Evolutionary conservation across 2,888 invertebrate genomes (phyloP), one percentile per base, ranked within the genome.

Genomic region (Stomorhina lunata): DNA sequence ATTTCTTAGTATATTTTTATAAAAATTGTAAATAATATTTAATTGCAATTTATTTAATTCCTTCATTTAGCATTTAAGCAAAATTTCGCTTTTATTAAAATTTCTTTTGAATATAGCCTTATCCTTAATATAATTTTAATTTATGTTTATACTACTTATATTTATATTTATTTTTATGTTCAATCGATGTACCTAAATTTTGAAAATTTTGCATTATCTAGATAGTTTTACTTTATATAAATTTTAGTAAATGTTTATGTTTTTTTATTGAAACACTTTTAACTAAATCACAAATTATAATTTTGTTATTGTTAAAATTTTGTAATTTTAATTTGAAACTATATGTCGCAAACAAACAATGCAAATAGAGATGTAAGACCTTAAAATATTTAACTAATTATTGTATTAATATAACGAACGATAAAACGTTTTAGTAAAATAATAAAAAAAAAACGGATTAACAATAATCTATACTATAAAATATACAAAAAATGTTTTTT

Each of bases 51-150:
- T 59, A 61, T 57, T 57, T 61, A 71, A 82, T 82, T 82, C 82
- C 82, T 80, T 79, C 66, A 76, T 66, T 34, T 82, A 82, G 82
- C 82, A 82, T 82, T 79, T 79, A 82, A 82, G 82, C 59, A 82
- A 55, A 48, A 59, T 50, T 68, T 59, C 15, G 59, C 66, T 66
- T 73, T 68, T 50, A 48, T 66, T 65, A n/a, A 34, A 20, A 65
- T 9, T 40, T 61, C n/a, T n/a, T n/a, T n/a, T n/a, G n/a, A n/a
- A n/a, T n/a, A n/a, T n/a, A n/a, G n/a, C n/a, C n/a, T n/a, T n/a
- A n/a, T n/a, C n/a, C n/a, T n/a, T n/a, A n/a, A n/a, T 25, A 20
- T 59, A 25, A 37, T 59, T 37, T 48, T 22, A 6, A 1, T 43
- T 17, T 9, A 45, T 71, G 29, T 57, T 57, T 57, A 43, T 32